A percentile compares a stretch with the other conserved stretches of the same genome.
Conservation (phyloP, 2,113 vertebrate genomes). For the Leptodactylus fuscus region DNA sequence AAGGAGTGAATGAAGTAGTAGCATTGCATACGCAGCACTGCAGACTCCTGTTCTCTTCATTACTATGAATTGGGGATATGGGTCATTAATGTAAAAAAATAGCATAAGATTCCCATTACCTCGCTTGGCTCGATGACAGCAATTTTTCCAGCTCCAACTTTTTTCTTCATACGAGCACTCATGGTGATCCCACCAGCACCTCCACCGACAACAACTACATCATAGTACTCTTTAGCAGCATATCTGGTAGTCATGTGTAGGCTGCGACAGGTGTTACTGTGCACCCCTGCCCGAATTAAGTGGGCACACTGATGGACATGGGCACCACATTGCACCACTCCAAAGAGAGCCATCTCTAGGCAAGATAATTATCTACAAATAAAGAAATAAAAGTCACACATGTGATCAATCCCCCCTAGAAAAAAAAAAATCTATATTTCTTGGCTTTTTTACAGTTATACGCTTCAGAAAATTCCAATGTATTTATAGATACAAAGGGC, state of each 20-base stretch:
- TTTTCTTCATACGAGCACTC: constrained; percentile 91
- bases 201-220: constrained; percentile 91
- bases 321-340: constrained; percentile 53
- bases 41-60: no score
- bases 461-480: no score
- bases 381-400: constrained; percentile 28
- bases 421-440: no score
- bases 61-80: no score
- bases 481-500: no score
- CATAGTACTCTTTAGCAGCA: constrained; percentile 82
- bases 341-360: constrained; percentile 67
- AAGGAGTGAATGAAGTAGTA: no score
- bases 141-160: constrained; percentile 86
- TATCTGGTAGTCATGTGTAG: constrained; percentile 69
- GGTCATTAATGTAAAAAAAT: no score
- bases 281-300: constrained; percentile 64
- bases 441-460: no score
- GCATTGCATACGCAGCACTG: no score
- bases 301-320: constrained; percentile 50
- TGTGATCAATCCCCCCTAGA: no score
- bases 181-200: constrained; percentile 92
- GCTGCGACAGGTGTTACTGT: constrained; percentile 52
- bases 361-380: constrained; percentile 56
- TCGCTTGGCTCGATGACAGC: constrained; percentile 92
- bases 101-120: constrained; percentile 67